phyloP scores from a whole-genome alignment of 2,113 vertebrate species.

The Struthio camelus region DNA sequence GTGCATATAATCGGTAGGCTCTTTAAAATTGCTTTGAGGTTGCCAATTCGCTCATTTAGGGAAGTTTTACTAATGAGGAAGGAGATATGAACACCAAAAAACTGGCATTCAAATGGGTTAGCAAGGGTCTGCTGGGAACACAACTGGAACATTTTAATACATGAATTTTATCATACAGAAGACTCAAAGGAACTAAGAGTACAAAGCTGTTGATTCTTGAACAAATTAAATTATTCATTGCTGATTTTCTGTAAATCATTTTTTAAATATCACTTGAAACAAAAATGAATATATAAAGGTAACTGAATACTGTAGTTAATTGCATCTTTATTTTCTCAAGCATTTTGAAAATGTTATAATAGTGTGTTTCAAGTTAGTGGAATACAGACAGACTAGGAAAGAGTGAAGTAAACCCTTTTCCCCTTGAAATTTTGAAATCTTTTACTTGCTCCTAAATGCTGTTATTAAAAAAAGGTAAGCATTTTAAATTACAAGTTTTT shows the following conservation, averaged over 20 bases:
- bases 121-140: constrained; percentile 38
- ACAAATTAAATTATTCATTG: background rate
- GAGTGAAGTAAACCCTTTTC: background rate
- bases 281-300: background rate
- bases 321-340: background rate
- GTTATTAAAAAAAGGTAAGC: background rate
- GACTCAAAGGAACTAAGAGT: background rate
- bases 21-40: constrained; percentile 58
- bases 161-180: background rate
- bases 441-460: background rate
- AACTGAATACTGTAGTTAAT: background rate
- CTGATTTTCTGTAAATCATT: background rate
- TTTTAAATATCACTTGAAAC: background rate
- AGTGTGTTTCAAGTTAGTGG: background rate
- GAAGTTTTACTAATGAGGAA: constrained; percentile 59
- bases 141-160: constrained; percentile 13
- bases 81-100: constrained; percentile 24
- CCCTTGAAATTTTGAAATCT: background rate
- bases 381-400: background rate
- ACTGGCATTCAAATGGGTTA: constrained; percentile 40
- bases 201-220: background rate
- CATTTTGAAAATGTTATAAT: background rate
- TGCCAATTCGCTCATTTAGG: constrained; percentile 70
- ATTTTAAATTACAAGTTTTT: background rate
- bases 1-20: background rate